Base-by-base conservation (phyloP, 2,797 vertebrate species). In the Danio choprae region DNA sequence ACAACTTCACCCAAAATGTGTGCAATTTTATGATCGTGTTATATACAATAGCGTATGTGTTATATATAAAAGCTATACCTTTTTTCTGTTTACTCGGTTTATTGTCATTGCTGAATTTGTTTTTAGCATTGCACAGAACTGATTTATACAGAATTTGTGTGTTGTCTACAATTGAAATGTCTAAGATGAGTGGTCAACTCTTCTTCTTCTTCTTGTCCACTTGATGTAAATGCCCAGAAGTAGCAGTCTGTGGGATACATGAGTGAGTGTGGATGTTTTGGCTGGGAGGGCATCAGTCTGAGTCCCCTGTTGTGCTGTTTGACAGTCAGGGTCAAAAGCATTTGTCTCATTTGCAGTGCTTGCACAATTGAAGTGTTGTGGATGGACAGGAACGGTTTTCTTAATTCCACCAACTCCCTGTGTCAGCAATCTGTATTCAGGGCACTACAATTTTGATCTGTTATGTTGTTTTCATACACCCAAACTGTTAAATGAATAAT, bases 351-450 rank as follows among this genome's bases (percentile, higher is more conserved):
- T 41, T 83, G 78, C 81, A 75, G 38, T 50, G 70, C 74, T 79
- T 58, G 74, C 55, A 81, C 58, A 41, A 65, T 56, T 46, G 38
- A 75, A 59, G 74, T 81, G 79, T 81, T 84, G 68, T 79, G 67
- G 36, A 59, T 78, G 69, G 69, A 70, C 81, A 77, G 71, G 80
- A 58, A 62, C 74, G 82, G 73, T 62, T 16, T 71, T 38, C 60
- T 58, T 74, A 70, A 87, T 36, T 84, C 77, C 43, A 46, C 41
- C 9, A 20, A 59, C 43, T 77, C 53, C 80, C 29, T 43, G 84
- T 43, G 84, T 88, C 85, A 85, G 85, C 86, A 86, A 29, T 51
- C n/a, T n/a, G n/a, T 68, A 50, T 29, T n/a, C 22, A 48, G 18
- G 51, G 18, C 46, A 44, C 40, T 36, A 16, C n/a, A 44, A 5